Conservation (phyloP, 2,113 vertebrate species). For the Piprites chloris region DNA sequence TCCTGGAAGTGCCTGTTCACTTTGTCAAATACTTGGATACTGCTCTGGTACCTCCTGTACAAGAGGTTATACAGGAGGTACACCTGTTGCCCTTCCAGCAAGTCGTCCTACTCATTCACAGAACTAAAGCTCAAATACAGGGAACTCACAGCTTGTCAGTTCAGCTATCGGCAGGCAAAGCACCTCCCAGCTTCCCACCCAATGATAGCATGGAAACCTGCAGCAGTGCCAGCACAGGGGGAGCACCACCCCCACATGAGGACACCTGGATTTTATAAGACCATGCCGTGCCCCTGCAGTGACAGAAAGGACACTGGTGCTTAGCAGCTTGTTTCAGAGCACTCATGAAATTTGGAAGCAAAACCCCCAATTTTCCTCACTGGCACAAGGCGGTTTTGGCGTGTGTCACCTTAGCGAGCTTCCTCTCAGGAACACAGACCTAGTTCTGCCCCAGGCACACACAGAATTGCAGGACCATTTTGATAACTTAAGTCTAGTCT, state of each 20-base stretch:
- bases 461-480: background rate
- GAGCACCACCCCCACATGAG: background rate
- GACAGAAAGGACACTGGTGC: background rate
- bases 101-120: background rate
- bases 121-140: background rate
- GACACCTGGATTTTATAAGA: background rate
- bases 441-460: background rate
- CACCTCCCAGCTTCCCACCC: background rate
- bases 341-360: background rate
- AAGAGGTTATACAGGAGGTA: no score
- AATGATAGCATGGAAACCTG: background rate
- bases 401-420: background rate
- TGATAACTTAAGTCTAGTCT: no score
- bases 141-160: background rate
- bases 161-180: background rate
- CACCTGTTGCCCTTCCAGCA: background rate
- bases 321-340: background rate
- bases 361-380: fast-evolving
- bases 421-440: background rate
- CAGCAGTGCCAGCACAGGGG: background rate
- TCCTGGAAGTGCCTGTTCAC: background rate
- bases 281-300: background rate
- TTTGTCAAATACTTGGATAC: slow-evolving; percentile 1
- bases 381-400: background rate
- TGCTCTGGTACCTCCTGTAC: slow-evolving; percentile 3